Evolutionary conservation across 2,888 invertebrate genomes (phyloP), one percentile per base, ranked within the genome.

Genomic region (Tachina fera): DNA sequence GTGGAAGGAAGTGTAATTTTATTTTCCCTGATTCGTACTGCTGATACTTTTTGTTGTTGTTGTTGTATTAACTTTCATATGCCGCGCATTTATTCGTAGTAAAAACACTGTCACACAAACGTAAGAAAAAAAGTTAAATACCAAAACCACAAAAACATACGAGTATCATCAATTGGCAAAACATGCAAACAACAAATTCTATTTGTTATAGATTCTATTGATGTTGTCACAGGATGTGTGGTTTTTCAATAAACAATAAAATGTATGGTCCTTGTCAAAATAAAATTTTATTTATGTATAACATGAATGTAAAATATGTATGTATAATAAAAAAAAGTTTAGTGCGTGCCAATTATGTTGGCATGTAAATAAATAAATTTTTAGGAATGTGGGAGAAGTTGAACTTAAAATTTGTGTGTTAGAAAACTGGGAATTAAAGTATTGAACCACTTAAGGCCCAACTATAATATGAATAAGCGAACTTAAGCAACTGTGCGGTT

Each of bases 221-320:
- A 72, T 75, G 56, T 79, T 84, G 84, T 87, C 82, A 78, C 58
- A 51, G 75, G 39, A 75, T 75, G 80, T 88, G 82, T 90, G 90
- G 88, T 90, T 89, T 90, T 89, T 88, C 90, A 90, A 90, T 87
- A 87, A 87, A 87, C 84, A 90, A 91, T 91, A 91, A 80, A 87
- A 88, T 87, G 71, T 87, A 87, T 87, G 75, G 87, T 87, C 78
- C 76, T 83, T 71, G 87, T 79, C 47, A 72, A 71, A 22, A 71
- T 79, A 71, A 72, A 65, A 65, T 60, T 43, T 6, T 31, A 31
- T 31, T 31, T 31, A 31, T 31, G 47, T 71, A 11, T 22, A 56
- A 56, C 51, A 79, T 56, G 45, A 56, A 47, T 39, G 10, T 45
- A 5, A 39, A 58, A 60, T 45, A 76, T 47, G 45, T 45, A 1